Conservation (phyloP, 2,888 invertebrate genomes). For the Cylindroiulus punctatus region DNA sequence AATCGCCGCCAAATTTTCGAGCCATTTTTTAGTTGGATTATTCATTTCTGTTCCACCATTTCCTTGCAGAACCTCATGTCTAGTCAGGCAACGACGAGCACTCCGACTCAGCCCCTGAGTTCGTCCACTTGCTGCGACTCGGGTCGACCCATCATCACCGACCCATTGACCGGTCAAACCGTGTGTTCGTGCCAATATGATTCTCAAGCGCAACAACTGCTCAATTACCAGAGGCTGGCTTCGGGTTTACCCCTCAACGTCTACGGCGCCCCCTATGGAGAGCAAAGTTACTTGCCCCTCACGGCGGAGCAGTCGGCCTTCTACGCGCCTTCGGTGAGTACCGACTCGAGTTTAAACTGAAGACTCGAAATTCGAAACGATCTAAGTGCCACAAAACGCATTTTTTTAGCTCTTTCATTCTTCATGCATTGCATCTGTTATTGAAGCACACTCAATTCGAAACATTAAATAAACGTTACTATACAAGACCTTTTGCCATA, state of each 20-base stretch:
- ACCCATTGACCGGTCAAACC: slow-evolving; percentile 87
- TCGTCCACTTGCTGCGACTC: slow-evolving; percentile 81
- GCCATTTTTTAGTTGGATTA: neutral
- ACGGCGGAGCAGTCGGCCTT: slow-evolving; percentile 66
- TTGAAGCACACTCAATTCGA: no score
- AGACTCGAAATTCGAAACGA: no score
- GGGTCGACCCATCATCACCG: slow-evolving; percentile 88
- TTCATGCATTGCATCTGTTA: no score
- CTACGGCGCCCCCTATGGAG: slow-evolving; percentile 63
- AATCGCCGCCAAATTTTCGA: no score
- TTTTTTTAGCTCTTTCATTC: no score
- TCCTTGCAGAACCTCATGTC: slow-evolving; percentile 52
- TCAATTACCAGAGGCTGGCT: slow-evolving; percentile 84
- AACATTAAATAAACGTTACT: no score
- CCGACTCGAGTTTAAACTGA: no score
- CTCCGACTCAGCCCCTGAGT: slow-evolving; percentile 62
- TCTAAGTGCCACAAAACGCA: no score
- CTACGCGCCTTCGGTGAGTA: slow-evolving; percentile 67
- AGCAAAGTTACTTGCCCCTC: slow-evolving; percentile 65
- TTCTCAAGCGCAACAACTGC: slow-evolving; percentile 68
- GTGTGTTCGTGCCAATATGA: slow-evolving; percentile 90
- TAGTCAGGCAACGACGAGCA: slow-evolving; percentile 58
- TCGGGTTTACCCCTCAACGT: slow-evolving; percentile 68
- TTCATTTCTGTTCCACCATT: neutral
- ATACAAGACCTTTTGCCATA: no score